Percentiles rank a stretch among this genome's conserved stretches.
Conservation (phyloP, 2,113 vertebrate species). For the Amazona guildingii region DNA sequence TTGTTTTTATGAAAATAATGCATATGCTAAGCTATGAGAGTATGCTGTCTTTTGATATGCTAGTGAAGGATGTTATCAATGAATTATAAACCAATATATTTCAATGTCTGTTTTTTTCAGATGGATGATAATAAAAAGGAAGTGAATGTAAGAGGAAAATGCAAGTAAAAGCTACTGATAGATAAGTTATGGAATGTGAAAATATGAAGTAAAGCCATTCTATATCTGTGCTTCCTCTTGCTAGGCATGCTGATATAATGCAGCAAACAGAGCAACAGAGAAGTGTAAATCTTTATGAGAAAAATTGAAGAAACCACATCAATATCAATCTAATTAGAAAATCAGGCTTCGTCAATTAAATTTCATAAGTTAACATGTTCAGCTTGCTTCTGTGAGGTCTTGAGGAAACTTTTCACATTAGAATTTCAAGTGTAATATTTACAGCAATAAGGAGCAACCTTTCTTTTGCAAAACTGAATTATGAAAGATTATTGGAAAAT, state of each 20-base stretch:
- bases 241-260: not conserved
- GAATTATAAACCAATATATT: not conserved
- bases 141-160: not conserved
- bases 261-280: not conserved
- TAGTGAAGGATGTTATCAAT: not conserved
- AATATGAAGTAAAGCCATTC: not conserved
- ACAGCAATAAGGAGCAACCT: not conserved
- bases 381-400: not conserved
- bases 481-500: not conserved
- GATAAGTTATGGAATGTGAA: not conserved
- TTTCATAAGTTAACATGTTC: not conserved
- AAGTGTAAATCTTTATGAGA: not conserved
- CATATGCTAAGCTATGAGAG: not conserved
- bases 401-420: not conserved
- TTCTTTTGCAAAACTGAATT: not conserved
- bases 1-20: not conserved
- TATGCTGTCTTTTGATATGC: not conserved
- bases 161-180: not conserved
- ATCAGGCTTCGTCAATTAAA: not conserved
- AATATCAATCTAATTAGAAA: not conserved
- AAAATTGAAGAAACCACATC: not conserved
- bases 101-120: not conserved
- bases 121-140: not conserved
- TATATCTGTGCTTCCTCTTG: not conserved
- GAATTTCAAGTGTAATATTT: not conserved